phyloP scores from a whole-genome alignment of 2,797 vertebrate genomes.

The Okamejei kenojei region DNA sequence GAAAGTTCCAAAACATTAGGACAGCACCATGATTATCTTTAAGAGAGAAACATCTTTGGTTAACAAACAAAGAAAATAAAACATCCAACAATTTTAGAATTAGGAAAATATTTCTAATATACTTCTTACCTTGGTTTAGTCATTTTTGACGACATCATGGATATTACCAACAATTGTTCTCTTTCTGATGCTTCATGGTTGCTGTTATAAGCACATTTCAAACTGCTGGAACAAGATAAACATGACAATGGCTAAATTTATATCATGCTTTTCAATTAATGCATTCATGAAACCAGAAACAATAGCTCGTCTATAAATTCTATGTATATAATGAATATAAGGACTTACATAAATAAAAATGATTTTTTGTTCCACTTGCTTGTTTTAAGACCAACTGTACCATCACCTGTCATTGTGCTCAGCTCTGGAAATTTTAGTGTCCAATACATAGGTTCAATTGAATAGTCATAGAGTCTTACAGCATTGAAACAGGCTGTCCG shows the following conservation, averaged over 20 bases:
- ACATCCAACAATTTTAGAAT: background rate
- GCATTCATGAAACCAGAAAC: background rate
- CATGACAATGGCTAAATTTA: conserved; percentile 44
- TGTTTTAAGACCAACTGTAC: background rate
- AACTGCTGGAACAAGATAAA: conserved; percentile 52
- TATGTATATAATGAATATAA: background rate
- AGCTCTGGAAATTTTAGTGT: background rate
- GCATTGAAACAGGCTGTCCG: too few species aligned
- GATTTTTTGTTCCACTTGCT: background rate
- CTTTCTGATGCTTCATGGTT: conserved; percentile 53
- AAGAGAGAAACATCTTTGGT: conserved; percentile 38
- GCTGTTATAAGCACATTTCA: conserved; percentile 56
- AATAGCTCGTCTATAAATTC: background rate
- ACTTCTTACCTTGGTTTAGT: conserved; percentile 58
- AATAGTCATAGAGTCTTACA: background rate
- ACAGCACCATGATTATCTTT: conserved; percentile 65
- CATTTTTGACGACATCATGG: conserved; percentile 56
- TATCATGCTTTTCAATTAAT: background rate
- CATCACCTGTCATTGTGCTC: background rate
- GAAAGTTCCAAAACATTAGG: conserved; percentile 55
- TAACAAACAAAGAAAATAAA: conserved; percentile 6
- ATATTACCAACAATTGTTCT: conserved; percentile 47
- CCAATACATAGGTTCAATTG: background rate
- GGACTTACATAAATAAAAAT: background rate
- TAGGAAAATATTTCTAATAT: background rate